These are phyloP conservation scores for Procambarus clarkii DNA, from an alignment of 1,140 invertebrate genomes.

Conservation along the genomic window DNA sequence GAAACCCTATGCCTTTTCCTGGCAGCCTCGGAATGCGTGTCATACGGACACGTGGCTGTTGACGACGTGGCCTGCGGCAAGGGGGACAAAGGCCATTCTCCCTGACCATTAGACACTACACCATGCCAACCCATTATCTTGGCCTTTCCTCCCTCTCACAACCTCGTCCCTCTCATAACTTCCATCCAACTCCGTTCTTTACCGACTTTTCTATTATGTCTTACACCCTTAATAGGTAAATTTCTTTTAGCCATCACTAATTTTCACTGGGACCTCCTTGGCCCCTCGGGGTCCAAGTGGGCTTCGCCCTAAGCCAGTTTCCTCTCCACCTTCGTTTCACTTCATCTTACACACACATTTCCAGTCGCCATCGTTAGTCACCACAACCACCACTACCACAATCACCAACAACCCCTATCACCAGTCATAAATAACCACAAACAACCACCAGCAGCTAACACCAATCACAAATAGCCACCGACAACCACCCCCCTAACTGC, in stretches of 20 bases:
- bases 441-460: too few species aligned
- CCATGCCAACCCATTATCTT: background rate
- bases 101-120: constrained; percentile 1
- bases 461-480: too few species aligned
- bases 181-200: background rate
- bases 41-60: constrained; percentile 16
- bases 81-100: constrained; percentile 22
- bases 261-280: background rate
- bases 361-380: background rate
- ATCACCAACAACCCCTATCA: background rate
- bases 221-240: too few species aligned
- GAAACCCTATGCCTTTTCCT: background rate
- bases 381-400: background rate
- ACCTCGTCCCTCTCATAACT: background rate
- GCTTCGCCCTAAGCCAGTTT: too few species aligned
- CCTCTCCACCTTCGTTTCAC: background rate
- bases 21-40: background rate
- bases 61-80: constrained; percentile 5
- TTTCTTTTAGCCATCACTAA: background rate
- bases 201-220: background rate
- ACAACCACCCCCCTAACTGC: too few species aligned
- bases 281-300: too few species aligned
- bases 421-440: too few species aligned
- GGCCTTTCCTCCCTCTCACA: background rate
- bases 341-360: background rate